These are phyloP conservation scores for Sesia apiformis DNA, from an alignment of 2,888 invertebrate genomes.

Conservation along the genomic window DNA sequence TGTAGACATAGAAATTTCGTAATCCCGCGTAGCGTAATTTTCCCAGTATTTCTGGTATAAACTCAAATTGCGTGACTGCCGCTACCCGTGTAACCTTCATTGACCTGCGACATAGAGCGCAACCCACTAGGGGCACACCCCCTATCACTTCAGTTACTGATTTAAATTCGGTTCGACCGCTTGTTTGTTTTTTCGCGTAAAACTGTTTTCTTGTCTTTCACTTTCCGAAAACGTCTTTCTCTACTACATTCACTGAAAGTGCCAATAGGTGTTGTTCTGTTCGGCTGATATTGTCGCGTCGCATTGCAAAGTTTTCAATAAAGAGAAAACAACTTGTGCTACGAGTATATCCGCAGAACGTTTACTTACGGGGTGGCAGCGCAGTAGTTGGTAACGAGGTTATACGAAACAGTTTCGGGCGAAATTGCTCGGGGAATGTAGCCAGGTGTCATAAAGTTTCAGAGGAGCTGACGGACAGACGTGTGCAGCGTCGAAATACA, in stretches of 20 bases:
- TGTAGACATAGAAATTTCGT: not conserved
- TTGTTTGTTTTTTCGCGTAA: not conserved
- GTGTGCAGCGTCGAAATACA: slow-evolving; percentile 50
- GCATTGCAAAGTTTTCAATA: slow-evolving; percentile 44
- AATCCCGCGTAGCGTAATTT: not conserved
- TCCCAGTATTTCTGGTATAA: slow-evolving; percentile 6
- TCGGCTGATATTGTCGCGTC: not conserved
- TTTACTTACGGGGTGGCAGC: slow-evolving; percentile 46
- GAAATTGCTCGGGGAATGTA: slow-evolving; percentile 59
- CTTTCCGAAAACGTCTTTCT: not conserved
- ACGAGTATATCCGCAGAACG: slow-evolving; percentile 54
- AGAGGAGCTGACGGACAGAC: slow-evolving; percentile 48
- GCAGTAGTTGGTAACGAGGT: slow-evolving; percentile 60
- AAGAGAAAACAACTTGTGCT: slow-evolving; percentile 48
- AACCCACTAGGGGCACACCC: not conserved
- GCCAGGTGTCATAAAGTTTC: slow-evolving; percentile 65
- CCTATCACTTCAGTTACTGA: not conserved
- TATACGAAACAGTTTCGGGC: slow-evolving; percentile 57
- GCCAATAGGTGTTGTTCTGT: not conserved
- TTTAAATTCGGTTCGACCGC: not conserved
- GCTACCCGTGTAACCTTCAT: slow-evolving; percentile 29
- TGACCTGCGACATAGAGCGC: slow-evolving; percentile 24
- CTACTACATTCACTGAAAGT: not conserved
- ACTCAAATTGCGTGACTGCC: slow-evolving; percentile 40
- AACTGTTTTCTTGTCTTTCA: not conserved